A percentile compares a stretch with the other conserved stretches of the same genome.
These are phyloP conservation scores for Aphidoletes aphidimyza DNA, from an alignment of 2,888 invertebrate genomes.

Conservation along the genomic window DNA sequence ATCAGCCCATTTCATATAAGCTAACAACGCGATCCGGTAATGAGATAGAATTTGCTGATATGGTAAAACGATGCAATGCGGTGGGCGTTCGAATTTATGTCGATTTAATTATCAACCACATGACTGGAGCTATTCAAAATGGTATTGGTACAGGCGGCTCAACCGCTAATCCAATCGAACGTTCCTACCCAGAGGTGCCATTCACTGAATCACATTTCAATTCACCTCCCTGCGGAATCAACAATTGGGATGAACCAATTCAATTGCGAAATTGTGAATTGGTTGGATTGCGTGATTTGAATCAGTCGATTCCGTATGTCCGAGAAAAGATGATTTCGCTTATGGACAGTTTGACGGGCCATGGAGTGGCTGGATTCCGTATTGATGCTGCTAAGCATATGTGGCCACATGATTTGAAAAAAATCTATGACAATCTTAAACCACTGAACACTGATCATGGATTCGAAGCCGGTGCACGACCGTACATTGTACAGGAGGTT, in stretches of 20 bases:
- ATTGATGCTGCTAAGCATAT: constrained; percentile 84
- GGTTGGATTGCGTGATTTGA: constrained; percentile 78
- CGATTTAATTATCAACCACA: constrained; percentile 87
- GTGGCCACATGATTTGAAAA: constrained; percentile 78
- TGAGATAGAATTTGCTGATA: constrained; percentile 76
- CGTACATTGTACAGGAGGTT: constrained; percentile 81
- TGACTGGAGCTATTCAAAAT: constrained; percentile 69
- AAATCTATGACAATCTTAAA: constrained; percentile 73
- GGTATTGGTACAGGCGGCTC: constrained; percentile 73
- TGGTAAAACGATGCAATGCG: constrained; percentile 82
- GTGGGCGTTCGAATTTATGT: constrained; percentile 86
- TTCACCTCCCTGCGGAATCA: constrained; percentile 70
- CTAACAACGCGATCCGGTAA: constrained; percentile 81
- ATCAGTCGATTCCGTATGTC: constrained; percentile 75
- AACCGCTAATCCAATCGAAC: constrained; percentile 68
- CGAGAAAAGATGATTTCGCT: constrained; percentile 69
- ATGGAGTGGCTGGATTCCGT: constrained; percentile 87
- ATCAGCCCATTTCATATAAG: constrained; percentile 86
- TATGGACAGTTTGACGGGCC: constrained; percentile 65
- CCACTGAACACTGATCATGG: constrained; percentile 74
- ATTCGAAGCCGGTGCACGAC: constrained; percentile 72
- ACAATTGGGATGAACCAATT: constrained; percentile 73
- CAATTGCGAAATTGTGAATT: constrained; percentile 79
- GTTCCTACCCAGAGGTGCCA: constrained; percentile 74
- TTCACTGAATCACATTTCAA: constrained; percentile 78